Percentiles rank a stretch among this genome's conserved stretches.
These are phyloP conservation scores for Gymnothorax javanicus DNA, from an alignment of 2,797 vertebrate species.

Conservation along the genomic window DNA sequence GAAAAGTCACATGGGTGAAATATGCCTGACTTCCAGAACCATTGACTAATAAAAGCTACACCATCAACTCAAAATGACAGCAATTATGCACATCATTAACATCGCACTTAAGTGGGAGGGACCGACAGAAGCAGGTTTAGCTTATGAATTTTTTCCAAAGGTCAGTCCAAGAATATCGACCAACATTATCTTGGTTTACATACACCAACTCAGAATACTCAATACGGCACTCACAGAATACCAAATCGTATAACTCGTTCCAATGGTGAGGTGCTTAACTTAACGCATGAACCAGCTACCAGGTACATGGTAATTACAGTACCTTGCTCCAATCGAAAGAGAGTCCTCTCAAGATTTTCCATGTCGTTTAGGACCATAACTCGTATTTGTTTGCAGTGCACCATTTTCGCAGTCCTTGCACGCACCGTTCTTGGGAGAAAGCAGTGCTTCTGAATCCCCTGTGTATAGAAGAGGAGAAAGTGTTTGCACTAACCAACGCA, in stretches of 20 bases:
- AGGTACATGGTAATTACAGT: constrained; percentile 32
- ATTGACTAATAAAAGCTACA: not conserved
- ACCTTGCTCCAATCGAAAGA: constrained; percentile 96
- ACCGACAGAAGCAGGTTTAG: not conserved
- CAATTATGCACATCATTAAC: not conserved
- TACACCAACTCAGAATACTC: not conserved
- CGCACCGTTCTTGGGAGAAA: constrained; percentile 56
- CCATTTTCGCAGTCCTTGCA: constrained; percentile 70
- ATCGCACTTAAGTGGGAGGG: not conserved
- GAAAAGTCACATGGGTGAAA: constrained; percentile 9
- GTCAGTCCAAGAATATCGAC: constrained; percentile 1
- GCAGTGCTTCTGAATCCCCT: constrained; percentile 37
- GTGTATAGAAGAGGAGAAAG: constrained; percentile 53
- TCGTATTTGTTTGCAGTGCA: constrained; percentile 80
- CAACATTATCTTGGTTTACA: not conserved
- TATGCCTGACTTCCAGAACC: not conserved
- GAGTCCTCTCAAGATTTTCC: constrained; percentile 86
- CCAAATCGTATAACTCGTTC: constrained; percentile 11
- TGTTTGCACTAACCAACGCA: not conserved
- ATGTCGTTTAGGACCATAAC: constrained; percentile 85
- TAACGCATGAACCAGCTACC: not conserved
- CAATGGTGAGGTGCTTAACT: not conserved
- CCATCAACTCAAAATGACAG: not conserved
- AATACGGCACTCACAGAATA: not conserved
- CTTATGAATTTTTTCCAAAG: constrained; percentile 18